These are phyloP conservation scores for Choloepus hoffmanni DNA, from an alignment of 2,113 vertebrate species.

Conservation along the genomic window DNA sequence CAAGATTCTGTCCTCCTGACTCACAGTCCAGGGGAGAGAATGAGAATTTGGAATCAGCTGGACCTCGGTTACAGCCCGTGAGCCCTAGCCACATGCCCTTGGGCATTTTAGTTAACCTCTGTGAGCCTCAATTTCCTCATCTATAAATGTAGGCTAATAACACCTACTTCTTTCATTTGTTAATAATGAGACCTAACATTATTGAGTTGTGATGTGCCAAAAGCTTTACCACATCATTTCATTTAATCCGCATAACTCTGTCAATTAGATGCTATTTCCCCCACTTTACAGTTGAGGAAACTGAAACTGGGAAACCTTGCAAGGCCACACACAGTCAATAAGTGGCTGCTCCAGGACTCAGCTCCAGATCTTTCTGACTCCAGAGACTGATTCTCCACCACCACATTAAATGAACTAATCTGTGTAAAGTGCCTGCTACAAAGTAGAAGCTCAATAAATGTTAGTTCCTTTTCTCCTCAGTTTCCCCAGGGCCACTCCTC, in stretches of 20 bases:
- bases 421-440: constrained; percentile 49
- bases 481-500: constrained; percentile 24
- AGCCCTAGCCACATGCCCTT: neutral
- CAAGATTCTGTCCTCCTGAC: neutral
- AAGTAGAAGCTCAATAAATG: constrained; percentile 61
- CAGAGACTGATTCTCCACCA: constrained; percentile 1
- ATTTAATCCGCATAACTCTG: neutral
- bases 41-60: neutral
- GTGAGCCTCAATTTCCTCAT: constrained; percentile 25
- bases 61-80: neutral
- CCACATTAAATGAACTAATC: neutral
- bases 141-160: neutral
- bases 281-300: constrained; percentile 9
- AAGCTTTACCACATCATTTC: neutral
- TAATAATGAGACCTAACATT: neutral
- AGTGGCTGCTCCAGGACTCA: neutral
- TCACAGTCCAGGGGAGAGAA: neutral
- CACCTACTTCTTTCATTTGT: neutral
- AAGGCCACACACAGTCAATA: neutral
- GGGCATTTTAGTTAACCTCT: neutral
- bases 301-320: neutral
- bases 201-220: neutral
- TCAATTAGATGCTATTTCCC: neutral
- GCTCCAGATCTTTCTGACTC: neutral
- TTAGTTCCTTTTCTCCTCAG: neutral